These are phyloP conservation scores for Aix galericulata DNA, from an alignment of 2,113 vertebrate genomes.

Conservation along the genomic window DNA sequence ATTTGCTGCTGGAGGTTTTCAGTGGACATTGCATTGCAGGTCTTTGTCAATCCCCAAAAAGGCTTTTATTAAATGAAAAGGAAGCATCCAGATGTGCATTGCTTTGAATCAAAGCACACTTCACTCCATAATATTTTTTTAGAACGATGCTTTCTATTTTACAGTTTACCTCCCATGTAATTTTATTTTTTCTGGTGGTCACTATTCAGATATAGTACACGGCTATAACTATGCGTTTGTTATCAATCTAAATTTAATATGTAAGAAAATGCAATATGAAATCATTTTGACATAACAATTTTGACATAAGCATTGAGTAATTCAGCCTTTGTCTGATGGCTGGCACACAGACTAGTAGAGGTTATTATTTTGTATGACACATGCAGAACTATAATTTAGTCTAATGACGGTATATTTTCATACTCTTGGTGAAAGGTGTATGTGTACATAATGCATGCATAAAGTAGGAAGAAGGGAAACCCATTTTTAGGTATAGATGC, in stretches of 20 bases:
- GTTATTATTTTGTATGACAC: conserved; percentile 40
- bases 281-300: not conserved
- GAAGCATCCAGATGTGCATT: not conserved
- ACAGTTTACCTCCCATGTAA: not conserved
- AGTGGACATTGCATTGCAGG: not conserved
- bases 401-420: conserved; percentile 47
- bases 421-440: not conserved
- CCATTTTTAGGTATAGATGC: conserved; percentile 12
- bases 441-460: not conserved
- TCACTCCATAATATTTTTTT: not conserved
- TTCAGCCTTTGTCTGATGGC: conserved; percentile 40
- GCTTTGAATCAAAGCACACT: not conserved
- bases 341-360: not conserved
- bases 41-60: not conserved
- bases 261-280: conserved; percentile 24
- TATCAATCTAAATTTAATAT: not conserved
- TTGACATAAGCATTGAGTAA: not conserved
- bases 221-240: not conserved
- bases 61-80: not conserved
- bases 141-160: not conserved
- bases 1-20: not conserved
- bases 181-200: conserved; percentile 2
- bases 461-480: not conserved
- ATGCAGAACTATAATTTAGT: conserved; percentile 41
- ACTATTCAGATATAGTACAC: not conserved